Evolutionary conservation across 2,888 invertebrate species (phyloP), one percentile per base, ranked within the genome.

Genomic region (Xylota segnis): DNA sequence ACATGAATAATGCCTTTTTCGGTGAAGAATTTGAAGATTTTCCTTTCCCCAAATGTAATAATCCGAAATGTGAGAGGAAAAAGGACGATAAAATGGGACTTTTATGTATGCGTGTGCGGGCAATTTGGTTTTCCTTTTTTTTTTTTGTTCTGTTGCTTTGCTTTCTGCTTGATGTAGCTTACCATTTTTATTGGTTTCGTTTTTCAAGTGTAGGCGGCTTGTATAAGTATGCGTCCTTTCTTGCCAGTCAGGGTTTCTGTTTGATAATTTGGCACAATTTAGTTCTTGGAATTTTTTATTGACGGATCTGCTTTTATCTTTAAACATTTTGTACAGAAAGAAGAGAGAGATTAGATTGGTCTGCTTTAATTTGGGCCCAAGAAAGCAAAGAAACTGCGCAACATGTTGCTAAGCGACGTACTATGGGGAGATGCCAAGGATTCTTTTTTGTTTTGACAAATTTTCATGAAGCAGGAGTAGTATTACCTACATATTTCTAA

Each of bases 261-360:
- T 61, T 40, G 40, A 61, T 56, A 56, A 32, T 43, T 54, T 29
- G 68, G 43, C 68, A 40, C 54, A 68, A 27, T 68, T 68, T 29
- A 14, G 7, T 43, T 54, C 54, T 43, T 68, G n/a, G 18, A 68
- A 29, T 27, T 52, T 34, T 4, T 59, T 37, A 23, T 34, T 18
- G 16, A 18, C 5, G 37, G 7, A 32, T 54, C 14, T 14, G 54
- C 2, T 56, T 56, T 56, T 32, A 12, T 2, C 34, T 59, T 37
- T 59, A 40, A 59, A 40, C 12, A 10, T 18, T 0, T 45, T 12
- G 18, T 14, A 5, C 4, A 10, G 40, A 43, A 14, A 34, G 18
- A 58, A 18, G 10, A 3, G 16, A 6, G 10, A n/a, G n/a, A n/a
- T n/a, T n/a, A n/a, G n/a, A 18, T 16, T 16, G 34, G 3, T 23